These are phyloP conservation scores for Albula goreensis DNA, from an alignment of 2,113 vertebrate species.

Conservation along the genomic window DNA sequence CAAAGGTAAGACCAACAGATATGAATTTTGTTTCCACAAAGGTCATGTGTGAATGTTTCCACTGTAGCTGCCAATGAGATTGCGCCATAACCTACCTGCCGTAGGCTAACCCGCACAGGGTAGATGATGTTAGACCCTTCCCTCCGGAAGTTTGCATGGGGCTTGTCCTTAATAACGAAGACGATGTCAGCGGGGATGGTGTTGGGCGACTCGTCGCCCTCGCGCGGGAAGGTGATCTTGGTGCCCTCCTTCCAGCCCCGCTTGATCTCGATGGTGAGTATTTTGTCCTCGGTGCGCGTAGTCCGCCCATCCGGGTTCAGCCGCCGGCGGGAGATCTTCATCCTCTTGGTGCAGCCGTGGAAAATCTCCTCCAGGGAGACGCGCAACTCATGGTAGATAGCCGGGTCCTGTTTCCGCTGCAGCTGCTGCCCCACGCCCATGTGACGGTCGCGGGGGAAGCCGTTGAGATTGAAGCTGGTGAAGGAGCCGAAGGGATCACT, in stretches of 20 bases:
- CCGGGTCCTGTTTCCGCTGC: slow-evolving; percentile 90
- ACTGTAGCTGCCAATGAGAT: not conserved
- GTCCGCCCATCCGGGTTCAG: slow-evolving; percentile 91
- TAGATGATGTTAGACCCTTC: slow-evolving; percentile 96
- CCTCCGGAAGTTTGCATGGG: slow-evolving; percentile 89
- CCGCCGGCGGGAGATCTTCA: slow-evolving; percentile 95
- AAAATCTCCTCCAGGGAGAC: slow-evolving; percentile 95
- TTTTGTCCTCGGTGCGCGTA: slow-evolving; percentile 91
- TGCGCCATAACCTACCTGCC: slow-evolving; percentile 80
- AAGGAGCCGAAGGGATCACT: slow-evolving; percentile 91
- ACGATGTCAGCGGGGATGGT: slow-evolving; percentile 96
- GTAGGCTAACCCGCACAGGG: slow-evolving; percentile 85
- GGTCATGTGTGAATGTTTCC: no score
- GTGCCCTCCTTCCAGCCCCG: slow-evolving; percentile 98
- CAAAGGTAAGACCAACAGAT: no score
- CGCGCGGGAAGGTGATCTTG: slow-evolving; percentile 96
- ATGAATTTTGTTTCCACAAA: no score
- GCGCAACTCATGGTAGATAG: slow-evolving; percentile 90
- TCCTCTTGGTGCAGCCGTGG: slow-evolving; percentile 90
- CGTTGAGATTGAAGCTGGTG: slow-evolving; percentile 88
- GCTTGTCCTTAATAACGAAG: slow-evolving; percentile 97
- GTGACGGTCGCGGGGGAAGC: slow-evolving; percentile 90
- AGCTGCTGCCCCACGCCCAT: slow-evolving; percentile 74
- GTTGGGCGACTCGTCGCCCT: slow-evolving; percentile 89
- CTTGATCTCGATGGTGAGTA: slow-evolving; percentile 96